Percentiles rank a stretch among this genome's conserved stretches.
These are phyloP conservation scores for Cheiracanthium punctorium DNA, from an alignment of 2,888 invertebrate genomes.

Conservation along the genomic window DNA sequence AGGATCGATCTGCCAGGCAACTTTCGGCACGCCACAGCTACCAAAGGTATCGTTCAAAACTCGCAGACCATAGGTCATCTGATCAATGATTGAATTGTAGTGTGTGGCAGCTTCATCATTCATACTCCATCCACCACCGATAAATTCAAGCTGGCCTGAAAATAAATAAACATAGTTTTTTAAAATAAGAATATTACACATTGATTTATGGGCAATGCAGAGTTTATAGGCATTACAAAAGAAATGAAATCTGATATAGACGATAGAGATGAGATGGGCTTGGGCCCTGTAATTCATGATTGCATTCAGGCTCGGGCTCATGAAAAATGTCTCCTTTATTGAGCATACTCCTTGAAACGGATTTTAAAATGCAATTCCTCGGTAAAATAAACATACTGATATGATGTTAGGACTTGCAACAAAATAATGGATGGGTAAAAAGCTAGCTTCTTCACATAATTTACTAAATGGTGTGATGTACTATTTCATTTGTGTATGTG, in stretches of 20 bases:
- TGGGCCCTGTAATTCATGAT: too few relatives aligned
- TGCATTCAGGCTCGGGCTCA: too few relatives aligned
- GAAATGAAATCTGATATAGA: not conserved
- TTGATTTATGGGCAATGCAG: not conserved
- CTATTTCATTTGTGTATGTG: too few relatives aligned
- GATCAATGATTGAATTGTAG: conserved; percentile 79
- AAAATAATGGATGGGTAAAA: too few relatives aligned
- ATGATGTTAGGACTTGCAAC: too few relatives aligned
- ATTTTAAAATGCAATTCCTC: too few relatives aligned
- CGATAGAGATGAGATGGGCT: too few relatives aligned
- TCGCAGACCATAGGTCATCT: conserved; percentile 78
- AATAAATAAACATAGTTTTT: not conserved
- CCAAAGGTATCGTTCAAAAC: conserved; percentile 73
- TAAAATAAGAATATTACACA: not conserved
- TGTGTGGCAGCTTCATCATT: conserved; percentile 79
- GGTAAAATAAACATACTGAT: too few relatives aligned
- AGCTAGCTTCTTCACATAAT: too few relatives aligned
- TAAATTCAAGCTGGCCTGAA: conserved; percentile 77
- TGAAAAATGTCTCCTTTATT: too few relatives aligned
- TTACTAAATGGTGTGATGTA: too few relatives aligned
- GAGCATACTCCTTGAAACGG: too few relatives aligned
- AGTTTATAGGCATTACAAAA: not conserved
- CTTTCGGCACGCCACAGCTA: conserved; percentile 77
- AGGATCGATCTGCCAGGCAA: conserved; percentile 80
- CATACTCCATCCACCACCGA: conserved; percentile 79